Percentiles rank a stretch among this genome's conserved stretches.
phyloP scores from a whole-genome alignment of 1,140 invertebrate genomes.

The Lineus longissimus region DNA sequence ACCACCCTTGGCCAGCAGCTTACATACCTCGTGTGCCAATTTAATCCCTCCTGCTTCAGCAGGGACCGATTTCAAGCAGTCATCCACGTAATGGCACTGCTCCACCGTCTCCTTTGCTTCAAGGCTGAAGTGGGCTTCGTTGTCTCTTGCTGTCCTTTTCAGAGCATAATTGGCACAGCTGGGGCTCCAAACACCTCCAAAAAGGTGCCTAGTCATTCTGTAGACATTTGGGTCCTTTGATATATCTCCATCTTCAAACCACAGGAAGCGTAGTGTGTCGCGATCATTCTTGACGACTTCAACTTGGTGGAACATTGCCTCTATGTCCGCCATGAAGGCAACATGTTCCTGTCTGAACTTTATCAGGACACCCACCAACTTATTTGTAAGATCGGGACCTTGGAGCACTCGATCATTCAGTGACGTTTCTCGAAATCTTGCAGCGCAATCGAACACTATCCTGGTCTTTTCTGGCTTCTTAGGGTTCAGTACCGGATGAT shows the following conservation, averaged over 20 bases:
- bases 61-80: conserved; percentile 13
- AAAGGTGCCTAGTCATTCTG: conserved; percentile 24
- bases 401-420: conserved; percentile 29
- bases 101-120: background rate
- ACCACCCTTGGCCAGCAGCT: conserved; percentile 4
- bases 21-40: background rate
- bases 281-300: conserved; percentile 14
- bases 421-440: conserved; percentile 23
- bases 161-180: conserved; percentile 19
- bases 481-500: conserved; percentile 19
- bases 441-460: conserved; percentile 27
- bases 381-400: conserved; percentile 48
- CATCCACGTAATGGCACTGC: conserved; percentile 23
- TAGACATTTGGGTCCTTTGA: conserved; percentile 11
- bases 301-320: conserved; percentile 28
- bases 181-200: conserved; percentile 22
- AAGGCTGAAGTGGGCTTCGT: background rate
- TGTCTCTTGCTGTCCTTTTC: conserved; percentile 14
- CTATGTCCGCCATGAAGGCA: conserved; percentile 23
- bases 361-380: conserved; percentile 25
- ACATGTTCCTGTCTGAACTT: conserved; percentile 24
- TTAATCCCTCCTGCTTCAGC: conserved; percentile 9
- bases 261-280: conserved; percentile 17
- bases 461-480: conserved; percentile 22
- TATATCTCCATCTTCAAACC: conserved; percentile 19